Percentiles rank a stretch among this genome's conserved stretches.
phyloP scores from a whole-genome alignment of 2,113 vertebrate genomes.

The Donacobius atricapilla region DNA sequence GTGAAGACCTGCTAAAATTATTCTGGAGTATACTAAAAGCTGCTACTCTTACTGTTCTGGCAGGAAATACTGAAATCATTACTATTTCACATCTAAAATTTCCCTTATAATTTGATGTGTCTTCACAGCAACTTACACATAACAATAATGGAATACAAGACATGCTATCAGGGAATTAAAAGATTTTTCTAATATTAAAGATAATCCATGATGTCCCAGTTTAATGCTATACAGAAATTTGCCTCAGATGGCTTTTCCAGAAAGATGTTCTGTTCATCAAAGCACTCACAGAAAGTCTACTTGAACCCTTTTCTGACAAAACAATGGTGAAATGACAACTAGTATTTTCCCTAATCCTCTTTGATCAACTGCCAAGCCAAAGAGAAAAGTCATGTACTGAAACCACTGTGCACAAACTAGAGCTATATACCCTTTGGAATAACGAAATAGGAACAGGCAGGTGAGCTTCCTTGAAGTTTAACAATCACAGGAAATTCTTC shows the following conservation, averaged over 20 bases:
- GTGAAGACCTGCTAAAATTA: neutral
- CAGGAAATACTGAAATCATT: neutral
- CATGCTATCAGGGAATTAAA: neutral
- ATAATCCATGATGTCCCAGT: conserved; percentile 39
- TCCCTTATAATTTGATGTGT: neutral
- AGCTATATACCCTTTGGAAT: neutral
- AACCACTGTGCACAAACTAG: neutral
- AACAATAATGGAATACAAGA: conserved; percentile 39
- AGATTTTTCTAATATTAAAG: conserved; percentile 53
- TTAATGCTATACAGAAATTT: conserved; percentile 34
- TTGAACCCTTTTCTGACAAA: conserved; percentile 24
- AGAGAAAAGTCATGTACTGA: conserved; percentile 1
- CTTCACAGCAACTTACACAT: neutral
- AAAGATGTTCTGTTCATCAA: conserved; percentile 11
- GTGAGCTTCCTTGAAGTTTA: neutral
- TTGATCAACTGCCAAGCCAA: conserved; percentile 20
- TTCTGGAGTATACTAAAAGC: neutral
- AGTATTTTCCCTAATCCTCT: conserved; percentile 41
- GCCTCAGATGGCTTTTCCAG: conserved; percentile 33
- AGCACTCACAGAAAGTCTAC: neutral
- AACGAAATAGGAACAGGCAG: conserved; percentile 29
- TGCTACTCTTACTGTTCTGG: neutral
- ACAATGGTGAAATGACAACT: conserved; percentile 41
- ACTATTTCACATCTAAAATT: neutral
- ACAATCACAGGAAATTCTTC: neutral